phyloP scores from a whole-genome alignment of 1,140 invertebrate genomes.

The Drosophila hydei region DNA sequence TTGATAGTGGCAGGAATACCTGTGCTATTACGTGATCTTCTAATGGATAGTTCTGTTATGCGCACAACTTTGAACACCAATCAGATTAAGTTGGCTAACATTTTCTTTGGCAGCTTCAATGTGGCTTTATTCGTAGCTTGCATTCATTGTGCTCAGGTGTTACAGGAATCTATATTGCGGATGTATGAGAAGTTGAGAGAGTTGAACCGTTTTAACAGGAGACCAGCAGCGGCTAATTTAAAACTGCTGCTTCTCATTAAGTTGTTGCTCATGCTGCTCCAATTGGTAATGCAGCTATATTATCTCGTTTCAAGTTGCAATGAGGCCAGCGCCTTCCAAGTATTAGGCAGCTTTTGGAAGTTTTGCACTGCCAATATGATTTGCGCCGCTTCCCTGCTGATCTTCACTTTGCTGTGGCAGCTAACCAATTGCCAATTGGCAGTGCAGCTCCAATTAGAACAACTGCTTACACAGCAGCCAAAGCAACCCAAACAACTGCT shows the following conservation, averaged over 20 bases:
- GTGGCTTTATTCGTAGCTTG: background rate
- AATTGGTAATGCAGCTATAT: background rate
- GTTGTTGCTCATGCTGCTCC: background rate
- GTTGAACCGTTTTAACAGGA: background rate
- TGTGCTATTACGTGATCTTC: background rate
- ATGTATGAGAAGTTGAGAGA: background rate
- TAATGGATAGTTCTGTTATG: too few relatives aligned
- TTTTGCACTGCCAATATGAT: background rate
- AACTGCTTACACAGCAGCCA: background rate
- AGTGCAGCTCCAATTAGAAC: background rate
- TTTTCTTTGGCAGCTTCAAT: background rate
- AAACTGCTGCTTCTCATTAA: background rate
- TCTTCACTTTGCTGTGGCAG: conserved; percentile 13
- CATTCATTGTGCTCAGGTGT: background rate
- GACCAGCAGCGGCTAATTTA: background rate
- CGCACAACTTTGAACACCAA: too few relatives aligned
- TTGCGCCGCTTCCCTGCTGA: conserved; percentile 1
- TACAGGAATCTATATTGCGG: background rate
- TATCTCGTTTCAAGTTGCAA: background rate
- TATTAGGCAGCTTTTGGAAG: background rate
- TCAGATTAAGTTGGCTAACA: background rate
- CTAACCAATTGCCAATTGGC: background rate
- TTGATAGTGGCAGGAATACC: background rate
- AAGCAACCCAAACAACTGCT: background rate
- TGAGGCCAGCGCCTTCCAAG: background rate